Percentiles rank a stretch among this genome's conserved stretches.
Conservation (phyloP, 35 echinoderm and acorn worm species). For the Chiridota heheva region DNA sequence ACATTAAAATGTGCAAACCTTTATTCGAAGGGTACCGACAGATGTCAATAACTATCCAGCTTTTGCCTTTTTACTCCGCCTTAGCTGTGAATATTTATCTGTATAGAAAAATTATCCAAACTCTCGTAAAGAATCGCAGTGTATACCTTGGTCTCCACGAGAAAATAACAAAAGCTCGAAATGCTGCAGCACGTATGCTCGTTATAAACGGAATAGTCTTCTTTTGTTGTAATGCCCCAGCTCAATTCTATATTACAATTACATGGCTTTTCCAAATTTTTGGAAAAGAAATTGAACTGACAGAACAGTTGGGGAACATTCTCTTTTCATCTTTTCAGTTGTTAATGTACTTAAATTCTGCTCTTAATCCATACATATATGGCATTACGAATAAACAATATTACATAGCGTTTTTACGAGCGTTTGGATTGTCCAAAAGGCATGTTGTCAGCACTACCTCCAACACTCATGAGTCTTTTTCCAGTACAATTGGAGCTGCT, state of each 20-base stretch:
- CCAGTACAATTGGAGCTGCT: too few relatives aligned
- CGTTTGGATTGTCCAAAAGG: too few relatives aligned
- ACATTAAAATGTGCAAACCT: conserved; percentile 33
- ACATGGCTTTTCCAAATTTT: conserved; percentile 30
- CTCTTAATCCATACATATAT: conserved; percentile 70
- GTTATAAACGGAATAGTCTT: conserved; percentile 65
- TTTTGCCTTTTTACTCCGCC: conserved; percentile 64
- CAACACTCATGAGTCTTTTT: too few relatives aligned
- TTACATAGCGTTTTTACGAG: conserved; percentile 34
- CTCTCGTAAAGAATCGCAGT: conserved; percentile 29
- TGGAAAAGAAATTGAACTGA: background rate
- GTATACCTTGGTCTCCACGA: background rate
- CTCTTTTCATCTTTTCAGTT: conserved; percentile 26
- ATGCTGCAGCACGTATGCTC: conserved; percentile 66
- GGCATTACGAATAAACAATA: conserved; percentile 53
- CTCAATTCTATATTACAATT: conserved; percentile 37
- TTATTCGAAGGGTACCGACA: background rate
- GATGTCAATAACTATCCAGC: conserved; percentile 37
- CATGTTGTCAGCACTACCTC: too few relatives aligned
- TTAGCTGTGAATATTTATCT: conserved; percentile 45
- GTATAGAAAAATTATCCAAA: conserved; percentile 54
- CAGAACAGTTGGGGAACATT: background rate
- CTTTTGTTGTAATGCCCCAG: conserved; percentile 61
- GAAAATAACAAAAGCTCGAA: conserved; percentile 1
- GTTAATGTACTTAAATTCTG: conserved; percentile 62